These are phyloP conservation scores for Ciconia nigra DNA, from an alignment of 2,797 vertebrate species.

Conservation along the genomic window DNA sequence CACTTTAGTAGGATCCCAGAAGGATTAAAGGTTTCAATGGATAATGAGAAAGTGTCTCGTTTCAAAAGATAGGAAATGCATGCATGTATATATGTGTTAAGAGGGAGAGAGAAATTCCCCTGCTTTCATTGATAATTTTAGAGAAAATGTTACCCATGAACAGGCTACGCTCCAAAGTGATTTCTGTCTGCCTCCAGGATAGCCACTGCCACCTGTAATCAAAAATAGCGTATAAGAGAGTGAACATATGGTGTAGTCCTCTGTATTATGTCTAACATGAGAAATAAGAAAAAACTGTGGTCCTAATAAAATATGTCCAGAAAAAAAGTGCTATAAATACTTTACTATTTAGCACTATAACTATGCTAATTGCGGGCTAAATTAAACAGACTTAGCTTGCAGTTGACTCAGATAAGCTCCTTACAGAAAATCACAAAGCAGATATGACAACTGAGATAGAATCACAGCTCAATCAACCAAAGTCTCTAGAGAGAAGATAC, in stretches of 20 bases:
- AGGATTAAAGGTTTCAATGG: neutral
- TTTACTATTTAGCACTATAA: neutral
- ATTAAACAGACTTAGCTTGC: neutral
- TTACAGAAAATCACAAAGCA: neutral
- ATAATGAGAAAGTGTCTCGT: neutral
- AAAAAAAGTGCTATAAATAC: neutral
- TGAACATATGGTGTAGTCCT: neutral
- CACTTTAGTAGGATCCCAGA: neutral
- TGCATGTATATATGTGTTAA: neutral
- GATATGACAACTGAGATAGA: neutral
- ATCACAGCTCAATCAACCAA: neutral
- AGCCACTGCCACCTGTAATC: neutral
- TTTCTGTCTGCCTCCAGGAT: neutral
- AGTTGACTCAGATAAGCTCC: neutral
- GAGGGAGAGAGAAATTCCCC: neutral
- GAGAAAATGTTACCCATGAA: neutral
- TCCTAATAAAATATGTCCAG: neutral
- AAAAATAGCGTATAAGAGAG: neutral
- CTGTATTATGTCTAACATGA: neutral
- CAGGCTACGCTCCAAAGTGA: neutral
- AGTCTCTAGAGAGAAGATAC: neutral
- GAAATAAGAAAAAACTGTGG: neutral
- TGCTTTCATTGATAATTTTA: neutral
- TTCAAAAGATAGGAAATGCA: neutral
- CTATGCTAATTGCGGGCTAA: neutral